These are phyloP conservation scores for Camponotus floridanus DNA, from an alignment of 1,140 invertebrate genomes.

Conservation along the genomic window DNA sequence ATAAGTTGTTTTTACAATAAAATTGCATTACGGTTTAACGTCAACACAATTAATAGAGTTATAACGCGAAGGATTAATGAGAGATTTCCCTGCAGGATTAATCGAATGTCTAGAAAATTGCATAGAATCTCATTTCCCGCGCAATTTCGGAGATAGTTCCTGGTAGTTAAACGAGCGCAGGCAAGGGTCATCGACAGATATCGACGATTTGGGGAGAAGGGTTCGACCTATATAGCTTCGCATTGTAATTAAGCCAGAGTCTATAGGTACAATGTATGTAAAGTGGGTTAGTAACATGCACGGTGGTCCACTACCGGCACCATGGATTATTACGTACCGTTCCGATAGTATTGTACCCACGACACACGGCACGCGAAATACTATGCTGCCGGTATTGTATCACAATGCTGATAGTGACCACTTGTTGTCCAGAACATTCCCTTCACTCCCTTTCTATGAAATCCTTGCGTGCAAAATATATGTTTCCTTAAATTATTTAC, in stretches of 20 bases:
- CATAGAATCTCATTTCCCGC: slow-evolving; percentile 5
- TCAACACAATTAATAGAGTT: slow-evolving; percentile 1
- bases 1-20: background rate
- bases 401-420: slow-evolving; percentile 62
- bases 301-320: slow-evolving; percentile 51
- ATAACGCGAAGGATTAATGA: background rate
- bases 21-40: background rate
- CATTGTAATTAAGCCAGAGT: slow-evolving; percentile 73
- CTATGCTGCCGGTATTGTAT: slow-evolving; percentile 59
- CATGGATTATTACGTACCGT: slow-evolving; percentile 71
- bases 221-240: slow-evolving; percentile 62
- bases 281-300: slow-evolving; percentile 66
- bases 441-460: background rate
- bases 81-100: background rate
- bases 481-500: background rate
- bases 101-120: slow-evolving; percentile 15
- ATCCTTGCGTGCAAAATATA: background rate
- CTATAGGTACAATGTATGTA: slow-evolving; percentile 65
- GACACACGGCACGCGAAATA: slow-evolving; percentile 26
- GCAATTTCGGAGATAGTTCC: slow-evolving; percentile 3
- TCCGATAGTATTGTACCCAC: slow-evolving; percentile 44
- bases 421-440: slow-evolving; percentile 48
- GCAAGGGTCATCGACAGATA: slow-evolving; percentile 50
- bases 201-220: slow-evolving; percentile 64
- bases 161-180: slow-evolving; percentile 46